These are phyloP conservation scores for Pontoporia blainvillei DNA, from an alignment of 2,113 vertebrate genomes.

Conservation along the genomic window DNA sequence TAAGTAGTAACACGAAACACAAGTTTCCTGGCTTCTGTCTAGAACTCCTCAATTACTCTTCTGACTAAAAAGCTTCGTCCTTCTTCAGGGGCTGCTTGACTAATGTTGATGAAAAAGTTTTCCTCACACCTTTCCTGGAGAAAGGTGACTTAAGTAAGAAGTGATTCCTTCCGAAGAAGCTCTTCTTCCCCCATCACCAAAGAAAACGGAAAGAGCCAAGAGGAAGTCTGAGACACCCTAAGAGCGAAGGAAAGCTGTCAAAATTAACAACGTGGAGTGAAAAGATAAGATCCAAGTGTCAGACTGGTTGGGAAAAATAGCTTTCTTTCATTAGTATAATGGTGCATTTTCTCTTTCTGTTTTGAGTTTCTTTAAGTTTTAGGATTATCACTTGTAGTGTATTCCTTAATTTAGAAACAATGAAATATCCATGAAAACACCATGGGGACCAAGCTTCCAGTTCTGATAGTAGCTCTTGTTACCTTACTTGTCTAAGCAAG, in stretches of 20 bases:
- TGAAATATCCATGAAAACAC: background rate
- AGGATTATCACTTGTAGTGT: background rate
- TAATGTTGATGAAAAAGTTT: background rate
- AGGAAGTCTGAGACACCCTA: background rate
- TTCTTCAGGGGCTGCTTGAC: background rate
- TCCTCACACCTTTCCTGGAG: background rate
- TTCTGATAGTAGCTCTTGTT: background rate
- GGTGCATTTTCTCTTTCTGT: background rate
- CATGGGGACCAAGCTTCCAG: background rate
- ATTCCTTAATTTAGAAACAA: constrained; percentile 8
- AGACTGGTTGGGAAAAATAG: background rate
- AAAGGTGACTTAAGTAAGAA: constrained; percentile 2
- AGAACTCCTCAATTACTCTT: background rate
- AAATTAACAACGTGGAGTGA: background rate
- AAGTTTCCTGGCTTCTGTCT: background rate
- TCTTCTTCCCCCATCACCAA: background rate
- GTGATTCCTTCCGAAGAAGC: background rate
- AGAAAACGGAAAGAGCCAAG: background rate
- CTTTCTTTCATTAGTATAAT: background rate
- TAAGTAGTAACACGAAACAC: background rate
- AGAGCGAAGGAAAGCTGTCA: background rate
- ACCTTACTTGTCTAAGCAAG: background rate
- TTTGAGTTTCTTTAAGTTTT: background rate
- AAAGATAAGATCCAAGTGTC: background rate
- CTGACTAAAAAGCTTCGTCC: background rate